Conservation (phyloP, 1,140 invertebrate genomes). For the Chrysoperla carnea region DNA sequence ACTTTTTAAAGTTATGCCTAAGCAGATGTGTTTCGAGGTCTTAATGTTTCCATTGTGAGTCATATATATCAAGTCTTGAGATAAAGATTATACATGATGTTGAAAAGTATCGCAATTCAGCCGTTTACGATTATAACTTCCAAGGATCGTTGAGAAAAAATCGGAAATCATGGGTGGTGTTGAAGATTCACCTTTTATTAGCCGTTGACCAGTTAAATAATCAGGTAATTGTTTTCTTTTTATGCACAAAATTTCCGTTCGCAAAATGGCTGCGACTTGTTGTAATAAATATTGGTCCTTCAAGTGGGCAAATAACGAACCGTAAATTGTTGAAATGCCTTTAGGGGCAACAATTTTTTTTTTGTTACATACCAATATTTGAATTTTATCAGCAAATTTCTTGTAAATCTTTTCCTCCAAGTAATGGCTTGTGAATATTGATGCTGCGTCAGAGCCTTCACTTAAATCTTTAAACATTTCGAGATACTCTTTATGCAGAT, state of each 20-base stretch:
- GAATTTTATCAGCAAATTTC: slow-evolving; percentile 8
- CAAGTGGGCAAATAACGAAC: slow-evolving; percentile 10
- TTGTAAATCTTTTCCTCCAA: slow-evolving; percentile 8
- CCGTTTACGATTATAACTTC: slow-evolving; percentile 4
- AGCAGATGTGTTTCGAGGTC: no score
- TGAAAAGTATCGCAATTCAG: no score
- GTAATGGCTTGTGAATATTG: slow-evolving; percentile 3
- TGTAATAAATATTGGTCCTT: slow-evolving; percentile 9
- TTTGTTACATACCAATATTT: slow-evolving; percentile 7
- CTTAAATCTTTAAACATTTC: no score
- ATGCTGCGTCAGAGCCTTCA: no score
- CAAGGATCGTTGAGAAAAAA: slow-evolving; percentile 6
- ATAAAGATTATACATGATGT: not conserved
- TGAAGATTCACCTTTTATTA: slow-evolving; percentile 11
- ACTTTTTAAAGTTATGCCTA: no score
- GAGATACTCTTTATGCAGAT: no score
- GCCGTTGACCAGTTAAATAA: slow-evolving; percentile 7
- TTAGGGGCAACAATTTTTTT: slow-evolving; percentile 9
- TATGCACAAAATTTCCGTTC: slow-evolving; percentile 6
- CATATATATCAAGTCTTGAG: not conserved
- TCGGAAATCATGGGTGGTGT: not conserved
- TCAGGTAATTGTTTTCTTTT: slow-evolving; percentile 6
- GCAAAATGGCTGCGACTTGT: slow-evolving; percentile 9
- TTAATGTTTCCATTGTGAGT: no score
- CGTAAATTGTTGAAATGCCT: slow-evolving; percentile 8